Percentiles rank a stretch among this genome's conserved stretches.
These are phyloP conservation scores for Chrysochloris asiatica DNA, from an alignment of 2,113 vertebrate genomes.

Conservation along the genomic window DNA sequence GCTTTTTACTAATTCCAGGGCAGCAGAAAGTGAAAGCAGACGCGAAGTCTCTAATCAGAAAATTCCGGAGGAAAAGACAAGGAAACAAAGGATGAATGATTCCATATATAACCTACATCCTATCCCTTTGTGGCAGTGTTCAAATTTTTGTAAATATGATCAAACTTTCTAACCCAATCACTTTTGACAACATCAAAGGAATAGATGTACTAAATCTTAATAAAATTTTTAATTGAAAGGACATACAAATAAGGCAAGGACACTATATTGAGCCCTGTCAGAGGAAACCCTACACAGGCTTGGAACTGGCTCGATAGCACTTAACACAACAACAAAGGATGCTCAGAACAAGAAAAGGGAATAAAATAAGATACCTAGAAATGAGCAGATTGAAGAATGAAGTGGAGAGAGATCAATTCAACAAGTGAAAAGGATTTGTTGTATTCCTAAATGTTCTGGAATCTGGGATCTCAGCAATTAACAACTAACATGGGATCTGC, in stretches of 20 bases:
- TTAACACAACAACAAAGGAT: too few relatives aligned
- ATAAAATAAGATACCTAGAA: neutral
- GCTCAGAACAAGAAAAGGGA: neutral
- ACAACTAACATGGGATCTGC: neutral
- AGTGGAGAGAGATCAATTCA: neutral
- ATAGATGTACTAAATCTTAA: neutral
- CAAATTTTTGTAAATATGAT: neutral
- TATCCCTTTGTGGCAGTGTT: neutral
- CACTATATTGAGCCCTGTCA: neutral
- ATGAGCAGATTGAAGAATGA: neutral
- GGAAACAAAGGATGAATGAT: neutral
- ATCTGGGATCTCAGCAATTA: neutral
- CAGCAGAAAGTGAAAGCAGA: slow-evolving; percentile 45
- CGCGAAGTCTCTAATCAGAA: neutral
- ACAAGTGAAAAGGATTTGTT: neutral
- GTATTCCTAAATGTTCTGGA: neutral
- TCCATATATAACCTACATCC: neutral
- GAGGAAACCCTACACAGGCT: too few relatives aligned
- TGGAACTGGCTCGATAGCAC: too few relatives aligned
- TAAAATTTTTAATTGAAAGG: too few relatives aligned
- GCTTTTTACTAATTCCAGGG: slow-evolving; percentile 18
- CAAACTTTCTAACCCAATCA: neutral
- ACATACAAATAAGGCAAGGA: neutral
- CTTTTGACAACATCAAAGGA: neutral
- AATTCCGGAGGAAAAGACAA: slow-evolving; percentile 8